Conservation (phyloP, 2,113 vertebrate species). For the Gyps fulvus region DNA sequence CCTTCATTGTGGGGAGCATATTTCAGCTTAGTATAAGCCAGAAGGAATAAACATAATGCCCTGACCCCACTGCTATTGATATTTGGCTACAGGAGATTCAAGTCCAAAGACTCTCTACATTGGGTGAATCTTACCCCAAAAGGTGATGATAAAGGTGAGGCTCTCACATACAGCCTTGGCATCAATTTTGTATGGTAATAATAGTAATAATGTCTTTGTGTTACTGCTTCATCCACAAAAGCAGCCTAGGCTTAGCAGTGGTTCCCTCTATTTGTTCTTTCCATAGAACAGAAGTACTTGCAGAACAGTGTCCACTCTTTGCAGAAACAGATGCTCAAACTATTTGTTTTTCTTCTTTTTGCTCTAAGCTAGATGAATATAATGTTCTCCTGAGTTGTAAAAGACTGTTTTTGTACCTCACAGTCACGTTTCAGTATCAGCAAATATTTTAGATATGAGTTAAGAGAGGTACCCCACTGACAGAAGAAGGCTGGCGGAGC, state of each 20-base stretch:
- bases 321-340: neutral
- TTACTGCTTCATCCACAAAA: neutral
- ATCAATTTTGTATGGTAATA: neutral
- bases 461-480: conserved; percentile 61
- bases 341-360: neutral
- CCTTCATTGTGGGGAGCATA: neutral
- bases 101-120: neutral
- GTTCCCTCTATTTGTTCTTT: neutral
- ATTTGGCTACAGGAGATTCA: neutral
- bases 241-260: neutral
- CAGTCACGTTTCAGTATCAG: conserved; percentile 51
- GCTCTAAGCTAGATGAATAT: neutral
- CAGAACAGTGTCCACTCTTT: neutral
- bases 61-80: neutral
- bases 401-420: conserved; percentile 4
- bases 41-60: neutral
- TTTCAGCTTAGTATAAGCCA: neutral
- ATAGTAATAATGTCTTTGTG: neutral
- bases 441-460: conserved; percentile 65
- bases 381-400: conserved; percentile 19
- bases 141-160: neutral
- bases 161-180: neutral
- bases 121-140: neutral
- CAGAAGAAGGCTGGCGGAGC: conserved; percentile 42
- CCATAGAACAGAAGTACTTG: neutral